These are phyloP conservation scores for Hyperopisus bebe DNA, from an alignment of 2,113 vertebrate genomes.

Conservation along the genomic window DNA sequence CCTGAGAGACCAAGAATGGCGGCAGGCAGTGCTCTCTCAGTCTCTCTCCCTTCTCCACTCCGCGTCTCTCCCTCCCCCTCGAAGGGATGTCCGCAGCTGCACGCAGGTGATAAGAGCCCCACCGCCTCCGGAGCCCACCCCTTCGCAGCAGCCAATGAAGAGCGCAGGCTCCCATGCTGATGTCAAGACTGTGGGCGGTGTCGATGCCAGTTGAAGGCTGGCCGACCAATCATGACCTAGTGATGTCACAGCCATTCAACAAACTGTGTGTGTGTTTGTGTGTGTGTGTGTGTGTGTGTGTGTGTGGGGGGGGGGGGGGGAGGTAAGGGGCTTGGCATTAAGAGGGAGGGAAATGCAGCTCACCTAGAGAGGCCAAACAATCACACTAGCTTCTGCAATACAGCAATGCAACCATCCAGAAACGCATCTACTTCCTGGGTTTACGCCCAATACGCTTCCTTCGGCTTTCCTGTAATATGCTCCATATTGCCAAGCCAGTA, in stretches of 20 bases:
- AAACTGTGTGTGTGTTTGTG: conserved; percentile 16
- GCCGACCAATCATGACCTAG: conserved; percentile 26
- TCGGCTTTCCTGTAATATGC: background rate
- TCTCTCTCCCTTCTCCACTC: conserved; percentile 23
- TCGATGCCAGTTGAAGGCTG: conserved; percentile 51
- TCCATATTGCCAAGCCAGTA: background rate
- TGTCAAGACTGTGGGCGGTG: conserved; percentile 53
- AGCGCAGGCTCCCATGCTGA: conserved; percentile 48
- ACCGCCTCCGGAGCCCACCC: conserved; percentile 30
- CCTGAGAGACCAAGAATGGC: background rate
- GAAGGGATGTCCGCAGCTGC: conserved; percentile 53
- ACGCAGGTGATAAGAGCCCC: conserved; percentile 61
- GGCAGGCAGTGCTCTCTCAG: background rate
- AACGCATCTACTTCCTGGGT: background rate
- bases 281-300: background rate
- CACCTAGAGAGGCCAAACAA: conserved; percentile 1
- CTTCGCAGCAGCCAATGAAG: conserved; percentile 47
- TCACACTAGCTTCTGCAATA: background rate
- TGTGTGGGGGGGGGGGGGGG: background rate
- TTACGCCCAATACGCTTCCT: background rate
- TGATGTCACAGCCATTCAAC: conserved; percentile 41
- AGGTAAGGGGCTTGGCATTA: background rate
- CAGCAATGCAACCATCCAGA: background rate
- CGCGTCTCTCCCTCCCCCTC: conserved; percentile 7
- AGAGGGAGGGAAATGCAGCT: background rate